Evolutionary conservation across 2,888 invertebrate genomes (phyloP), one percentile per base, ranked within the genome.

Genomic region (Ryuthela nishihirai): DNA sequence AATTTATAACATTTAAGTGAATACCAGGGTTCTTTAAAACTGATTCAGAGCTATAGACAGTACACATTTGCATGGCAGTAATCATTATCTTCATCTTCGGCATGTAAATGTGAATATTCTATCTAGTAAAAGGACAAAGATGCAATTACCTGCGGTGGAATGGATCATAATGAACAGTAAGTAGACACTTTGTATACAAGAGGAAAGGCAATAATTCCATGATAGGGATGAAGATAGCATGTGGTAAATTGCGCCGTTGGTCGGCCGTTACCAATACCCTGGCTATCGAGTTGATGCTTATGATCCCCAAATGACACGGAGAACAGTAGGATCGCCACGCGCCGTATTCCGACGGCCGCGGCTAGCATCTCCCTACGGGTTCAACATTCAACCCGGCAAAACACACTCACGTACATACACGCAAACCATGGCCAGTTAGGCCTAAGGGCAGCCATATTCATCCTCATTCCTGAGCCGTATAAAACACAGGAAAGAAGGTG

Each of bases 181-280:
- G 42, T 42, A 47, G 52, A 40, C 23, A 46, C 50, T 58, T 58
- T 52, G 47, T 50, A 58, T 46, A 58, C 56, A 46, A 48, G 32
- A 54, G 39, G 23, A 12, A 12, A 24, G n/a, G 24, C 21, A 41
- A 45, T 32, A 42, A 41, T n/a, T n/a, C n/a, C n/a, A n/a, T n/a
- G n/a, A n/a, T n/a, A n/a, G 42, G 32, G 50, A 42, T 25, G 49
- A 25, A 41, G 50, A 45, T 32, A 23, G 35, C 46, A 35, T 21
- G 38, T 46, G 50, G 35, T 36, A 52, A 58, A 58, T 50, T 50
- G 52, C 42, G 56, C 50, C 26, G 42, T 58, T 50, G 50, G 42
- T 41, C n/a, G 44, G 42, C 25, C 20, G 29, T 36, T 50, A 50
- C 50, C 50, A 58, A 50, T 58, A 46, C 52, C 25, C 32, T 32